Evolutionary conservation across 2,113 vertebrate species (phyloP).

Genomic region (Xiphorhynchus elegans): DNA sequence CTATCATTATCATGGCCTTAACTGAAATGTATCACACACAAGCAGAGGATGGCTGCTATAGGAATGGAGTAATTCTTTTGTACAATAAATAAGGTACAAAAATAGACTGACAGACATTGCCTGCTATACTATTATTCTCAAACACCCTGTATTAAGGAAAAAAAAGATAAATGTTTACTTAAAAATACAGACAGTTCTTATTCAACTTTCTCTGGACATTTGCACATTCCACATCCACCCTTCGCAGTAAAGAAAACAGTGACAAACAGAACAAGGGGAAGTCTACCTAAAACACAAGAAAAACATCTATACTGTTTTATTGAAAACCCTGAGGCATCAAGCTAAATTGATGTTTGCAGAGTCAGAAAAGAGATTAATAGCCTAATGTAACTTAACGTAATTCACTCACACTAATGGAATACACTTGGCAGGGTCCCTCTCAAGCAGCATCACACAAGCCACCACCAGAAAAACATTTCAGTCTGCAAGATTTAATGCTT

Average conservation of each 20-base stretch:
- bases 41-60: background rate
- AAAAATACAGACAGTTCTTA: background rate
- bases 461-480: background rate
- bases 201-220: background rate
- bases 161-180: background rate
- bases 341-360: background rate
- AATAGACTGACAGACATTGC: background rate
- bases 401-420: conserved; percentile 22
- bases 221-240: background rate
- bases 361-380: conserved; percentile 11
- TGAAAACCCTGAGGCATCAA: background rate
- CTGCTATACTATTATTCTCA: background rate
- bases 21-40: background rate
- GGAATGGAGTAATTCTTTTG: background rate
- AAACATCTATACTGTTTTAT: background rate
- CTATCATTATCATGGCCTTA: background rate
- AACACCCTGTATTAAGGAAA: background rate
- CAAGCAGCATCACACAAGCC: background rate
- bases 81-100: background rate
- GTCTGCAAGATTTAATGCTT: background rate
- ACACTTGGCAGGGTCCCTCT: conserved; percentile 3
- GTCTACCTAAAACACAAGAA: background rate
- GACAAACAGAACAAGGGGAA: background rate
- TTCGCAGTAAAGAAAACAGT: background rate
- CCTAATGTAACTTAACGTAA: conserved; percentile 24